phyloP scores from a whole-genome alignment of 2,888 invertebrate genomes.

The Antheraea assamensis region DNA sequence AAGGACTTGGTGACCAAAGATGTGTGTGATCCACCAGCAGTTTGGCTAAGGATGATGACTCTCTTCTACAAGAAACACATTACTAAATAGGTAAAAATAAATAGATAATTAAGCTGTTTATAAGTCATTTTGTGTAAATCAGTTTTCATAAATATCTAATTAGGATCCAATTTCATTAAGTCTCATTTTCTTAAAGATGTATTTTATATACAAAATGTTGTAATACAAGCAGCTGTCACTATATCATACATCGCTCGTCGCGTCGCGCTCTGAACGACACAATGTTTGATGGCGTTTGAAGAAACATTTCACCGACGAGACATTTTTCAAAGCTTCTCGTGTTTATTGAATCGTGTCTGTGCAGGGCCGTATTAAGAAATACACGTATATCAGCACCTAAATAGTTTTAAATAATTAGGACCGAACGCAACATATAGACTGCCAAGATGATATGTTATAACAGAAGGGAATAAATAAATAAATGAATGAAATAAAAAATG shows the following conservation, averaged over 20 bases:
- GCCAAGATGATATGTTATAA: background rate
- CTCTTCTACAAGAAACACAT: too few species aligned
- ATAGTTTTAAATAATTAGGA: background rate
- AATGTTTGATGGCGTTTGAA: constrained; percentile 19
- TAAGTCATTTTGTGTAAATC: too few species aligned
- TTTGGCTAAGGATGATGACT: too few species aligned
- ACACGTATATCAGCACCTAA: background rate
- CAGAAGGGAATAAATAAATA: background rate
- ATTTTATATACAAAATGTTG: background rate
- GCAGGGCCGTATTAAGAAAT: background rate
- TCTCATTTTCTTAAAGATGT: background rate
- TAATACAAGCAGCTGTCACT: background rate
- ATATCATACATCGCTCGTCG: background rate
- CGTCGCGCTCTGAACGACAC: background rate
- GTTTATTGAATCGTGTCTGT: constrained; percentile 7
- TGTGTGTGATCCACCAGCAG: too few species aligned
- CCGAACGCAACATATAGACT: background rate
- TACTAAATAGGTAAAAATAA: too few species aligned
- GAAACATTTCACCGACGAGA: constrained; percentile 21
- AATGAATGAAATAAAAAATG: background rate
- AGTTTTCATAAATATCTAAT: too few species aligned
- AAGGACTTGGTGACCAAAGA: too few species aligned
- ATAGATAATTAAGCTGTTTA: too few species aligned
- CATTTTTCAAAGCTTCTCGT: constrained; percentile 21
- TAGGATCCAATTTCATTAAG: background rate